These are phyloP conservation scores for Chunga burmeisteri DNA, from an alignment of 2,113 vertebrate genomes.

Conservation along the genomic window DNA sequence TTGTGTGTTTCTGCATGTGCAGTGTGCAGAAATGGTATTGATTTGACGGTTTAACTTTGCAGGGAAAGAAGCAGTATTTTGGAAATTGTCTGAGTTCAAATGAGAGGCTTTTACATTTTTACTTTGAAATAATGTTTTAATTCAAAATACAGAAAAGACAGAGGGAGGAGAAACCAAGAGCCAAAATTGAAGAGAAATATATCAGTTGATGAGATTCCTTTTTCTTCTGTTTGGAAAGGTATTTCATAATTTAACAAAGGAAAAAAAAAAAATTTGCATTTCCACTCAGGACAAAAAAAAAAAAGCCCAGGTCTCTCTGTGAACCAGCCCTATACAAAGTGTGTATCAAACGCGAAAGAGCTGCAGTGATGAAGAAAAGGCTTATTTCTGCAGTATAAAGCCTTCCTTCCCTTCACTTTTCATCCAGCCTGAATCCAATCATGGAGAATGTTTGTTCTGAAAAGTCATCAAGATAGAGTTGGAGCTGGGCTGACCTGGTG, in stretches of 20 bases:
- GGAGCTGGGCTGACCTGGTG: background rate
- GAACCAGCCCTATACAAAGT: background rate
- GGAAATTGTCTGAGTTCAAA: background rate
- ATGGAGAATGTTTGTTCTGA: background rate
- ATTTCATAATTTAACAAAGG: background rate
- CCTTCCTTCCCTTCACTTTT: background rate
- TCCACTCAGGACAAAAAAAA: background rate
- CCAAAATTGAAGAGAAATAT: background rate
- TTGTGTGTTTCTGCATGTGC: background rate
- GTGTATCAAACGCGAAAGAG: background rate
- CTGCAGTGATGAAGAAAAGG: background rate
- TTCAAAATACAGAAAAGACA: conserved; percentile 2
- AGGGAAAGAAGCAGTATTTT: background rate
- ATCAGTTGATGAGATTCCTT: background rate
- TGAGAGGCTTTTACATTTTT: conserved; percentile 38
- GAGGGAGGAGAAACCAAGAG: background rate
- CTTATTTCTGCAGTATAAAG: background rate
- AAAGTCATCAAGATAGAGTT: background rate
- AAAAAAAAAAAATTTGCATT: background rate
- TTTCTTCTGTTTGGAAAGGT: background rate
- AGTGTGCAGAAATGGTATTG: background rate
- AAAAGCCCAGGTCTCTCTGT: background rate
- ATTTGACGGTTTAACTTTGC: conserved; percentile 12
- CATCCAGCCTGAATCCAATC: background rate
- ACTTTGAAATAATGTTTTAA: background rate